These are phyloP conservation scores for Pseudocheirus occidentalis DNA, from an alignment of 2,797 vertebrate genomes.

Conservation along the genomic window DNA sequence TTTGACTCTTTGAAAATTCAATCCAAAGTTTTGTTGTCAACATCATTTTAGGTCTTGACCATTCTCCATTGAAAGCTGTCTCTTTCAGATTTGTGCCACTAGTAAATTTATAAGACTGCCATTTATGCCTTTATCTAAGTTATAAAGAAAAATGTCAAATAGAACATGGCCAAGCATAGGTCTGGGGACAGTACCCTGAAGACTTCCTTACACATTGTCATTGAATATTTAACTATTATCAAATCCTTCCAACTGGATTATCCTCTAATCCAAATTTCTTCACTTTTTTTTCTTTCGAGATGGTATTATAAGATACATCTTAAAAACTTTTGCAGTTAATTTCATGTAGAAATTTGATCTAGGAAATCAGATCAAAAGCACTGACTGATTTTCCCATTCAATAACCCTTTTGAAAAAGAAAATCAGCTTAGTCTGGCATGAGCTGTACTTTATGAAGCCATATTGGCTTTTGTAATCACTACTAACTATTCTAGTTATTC, in stretches of 20 bases:
- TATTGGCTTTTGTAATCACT: background rate
- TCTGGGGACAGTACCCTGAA: background rate
- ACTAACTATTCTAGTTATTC: background rate
- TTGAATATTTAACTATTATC: background rate
- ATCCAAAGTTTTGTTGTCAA: background rate
- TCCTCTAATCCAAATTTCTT: background rate
- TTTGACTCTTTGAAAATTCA: background rate
- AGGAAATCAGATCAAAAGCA: background rate
- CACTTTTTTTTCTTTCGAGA: background rate
- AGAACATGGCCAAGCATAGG: background rate
- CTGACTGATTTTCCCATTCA: background rate
- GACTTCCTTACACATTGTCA: background rate
- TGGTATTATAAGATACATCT: background rate
- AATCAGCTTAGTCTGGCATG: background rate
- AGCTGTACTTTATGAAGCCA: background rate
- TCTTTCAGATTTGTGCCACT: background rate
- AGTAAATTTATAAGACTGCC: background rate
- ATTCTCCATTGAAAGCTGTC: background rate
- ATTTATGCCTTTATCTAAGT: background rate
- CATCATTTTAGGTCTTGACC: background rate
- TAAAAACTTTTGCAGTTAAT: background rate
- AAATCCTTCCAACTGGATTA: background rate
- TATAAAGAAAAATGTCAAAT: background rate
- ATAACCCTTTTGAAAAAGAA: background rate
- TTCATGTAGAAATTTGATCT: background rate